Evolutionary conservation across 2,113 vertebrate genomes (phyloP), one percentile per base, ranked within the genome.

Genomic region (Paratilapia polleni): DNA sequence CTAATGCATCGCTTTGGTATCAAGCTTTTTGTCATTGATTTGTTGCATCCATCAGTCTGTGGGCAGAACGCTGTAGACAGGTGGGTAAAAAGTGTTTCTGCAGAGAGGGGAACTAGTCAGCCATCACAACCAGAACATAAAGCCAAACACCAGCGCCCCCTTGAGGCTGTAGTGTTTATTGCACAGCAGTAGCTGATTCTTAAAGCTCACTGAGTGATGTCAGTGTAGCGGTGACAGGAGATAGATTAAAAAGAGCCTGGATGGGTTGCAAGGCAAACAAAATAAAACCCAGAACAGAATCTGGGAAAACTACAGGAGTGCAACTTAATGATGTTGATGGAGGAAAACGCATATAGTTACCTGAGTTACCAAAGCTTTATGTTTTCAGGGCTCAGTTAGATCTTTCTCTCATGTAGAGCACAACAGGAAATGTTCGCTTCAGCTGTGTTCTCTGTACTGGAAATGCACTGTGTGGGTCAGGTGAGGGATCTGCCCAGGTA

Each of bases 11-110:
- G 54, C 77, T 84, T 85, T 78, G 47, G 76, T 89, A 81, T 78
- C 3, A 1, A 70, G 61, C 56, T 82, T 82, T 56, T 78, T 19
- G 62, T 84, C 14, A 22, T 78, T 60, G 76, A 77, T 89, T 60
- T 73, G 83, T 91, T 81, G 82, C 86, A 20, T 82, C 77, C 80
- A 78, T 90, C 57, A 26, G n/a, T 84, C 24, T 66, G 57, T 82
- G 56, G 34, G 77, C 52, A 56, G 83, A 73, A 62, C 1, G 1
- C 28, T 28, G 20, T 58, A 81, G 81, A 57, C 47, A 47, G 66
- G 36, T 73, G 56, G 22, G 62, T 80, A 52, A 12, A 17, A 56
- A 36, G 60, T 78, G 38, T 84, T 82, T 66, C 19, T 86, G 38
- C 22, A 22, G 8, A 81, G 66, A 31, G 4, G 24, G 43, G 28